Percentiles rank a stretch among this genome's conserved stretches.
phyloP scores from a whole-genome alignment of 1,140 invertebrate species.

The Asobara japonica region DNA sequence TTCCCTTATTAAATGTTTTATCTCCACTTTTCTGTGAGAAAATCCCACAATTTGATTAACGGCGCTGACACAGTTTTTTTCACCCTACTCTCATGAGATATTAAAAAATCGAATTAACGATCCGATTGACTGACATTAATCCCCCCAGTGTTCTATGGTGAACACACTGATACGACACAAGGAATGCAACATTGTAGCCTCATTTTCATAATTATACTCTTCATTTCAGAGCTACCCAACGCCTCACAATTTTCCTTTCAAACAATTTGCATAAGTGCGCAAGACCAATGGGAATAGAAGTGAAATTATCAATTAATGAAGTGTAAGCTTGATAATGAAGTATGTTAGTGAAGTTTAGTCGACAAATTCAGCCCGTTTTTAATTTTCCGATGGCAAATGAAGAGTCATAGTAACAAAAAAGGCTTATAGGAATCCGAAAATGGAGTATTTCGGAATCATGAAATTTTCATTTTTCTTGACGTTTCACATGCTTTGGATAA shows the following conservation, averaged over 20 bases:
- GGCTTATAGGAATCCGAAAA: no score
- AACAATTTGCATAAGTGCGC: not conserved
- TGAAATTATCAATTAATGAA: not conserved
- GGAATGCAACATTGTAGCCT: not conserved
- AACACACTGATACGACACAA: not conserved
- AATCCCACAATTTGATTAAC: not conserved
- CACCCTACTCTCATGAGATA: not conserved
- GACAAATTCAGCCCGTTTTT: no score
- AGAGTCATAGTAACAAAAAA: no score
- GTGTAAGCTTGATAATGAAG: not conserved
- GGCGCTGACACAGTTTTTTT: not conserved
- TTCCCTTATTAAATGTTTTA: no score
- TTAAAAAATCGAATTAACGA: not conserved
- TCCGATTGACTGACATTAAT: not conserved
- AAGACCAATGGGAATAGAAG: not conserved
- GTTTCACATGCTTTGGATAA: no score
- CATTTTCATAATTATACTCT: not conserved
- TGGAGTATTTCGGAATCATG: no score
- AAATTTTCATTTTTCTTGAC: not conserved
- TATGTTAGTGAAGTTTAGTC: no score
- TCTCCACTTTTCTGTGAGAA: no score
- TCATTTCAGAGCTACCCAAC: not conserved
- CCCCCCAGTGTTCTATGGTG: not conserved
- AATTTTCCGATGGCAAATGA: no score
- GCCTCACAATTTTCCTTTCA: not conserved